Evolutionary conservation across 2,888 invertebrate genomes (phyloP).

Genomic region (Abrostola tripartita): DNA sequence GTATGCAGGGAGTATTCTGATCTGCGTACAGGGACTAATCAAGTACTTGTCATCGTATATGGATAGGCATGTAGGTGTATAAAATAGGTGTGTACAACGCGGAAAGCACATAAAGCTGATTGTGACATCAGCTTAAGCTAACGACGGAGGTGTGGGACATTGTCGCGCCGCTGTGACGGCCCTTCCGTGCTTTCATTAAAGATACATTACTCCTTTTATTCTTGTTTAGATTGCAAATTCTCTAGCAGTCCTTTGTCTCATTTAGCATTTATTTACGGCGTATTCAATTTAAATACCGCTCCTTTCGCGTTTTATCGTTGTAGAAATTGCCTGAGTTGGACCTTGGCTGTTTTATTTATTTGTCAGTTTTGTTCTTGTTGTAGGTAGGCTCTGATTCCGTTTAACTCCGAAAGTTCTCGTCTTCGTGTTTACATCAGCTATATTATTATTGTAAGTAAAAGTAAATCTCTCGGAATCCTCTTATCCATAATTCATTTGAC

Average conservation of each 20-base stretch:
- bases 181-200: conserved; percentile 77
- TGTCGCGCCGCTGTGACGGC: conserved; percentile 56
- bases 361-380: conserved; percentile 77
- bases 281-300: conserved; percentile 86
- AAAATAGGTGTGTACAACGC: conserved; percentile 14
- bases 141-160: conserved; percentile 43
- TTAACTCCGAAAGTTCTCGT: conserved; percentile 41
- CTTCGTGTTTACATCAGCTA: conserved; percentile 45
- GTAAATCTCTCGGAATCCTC: conserved; percentile 49
- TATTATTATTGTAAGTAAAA: conserved; percentile 46
- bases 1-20: background rate
- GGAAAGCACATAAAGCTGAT: conserved; percentile 45
- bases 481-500: conserved; percentile 55
- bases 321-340: conserved; percentile 78
- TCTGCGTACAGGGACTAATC: conserved; percentile 11
- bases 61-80: conserved; percentile 18
- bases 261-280: conserved; percentile 86
- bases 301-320: conserved; percentile 82
- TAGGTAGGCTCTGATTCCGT: conserved; percentile 65
- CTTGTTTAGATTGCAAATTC: conserved; percentile 83
- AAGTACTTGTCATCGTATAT: conserved; percentile 7
- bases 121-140: conserved; percentile 39
- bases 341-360: conserved; percentile 80
- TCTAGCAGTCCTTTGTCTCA: conserved; percentile 85
- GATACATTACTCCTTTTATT: conserved; percentile 83